Base-by-base conservation (phyloP, 2,797 vertebrate genomes). In the Esox lucius region DNA sequence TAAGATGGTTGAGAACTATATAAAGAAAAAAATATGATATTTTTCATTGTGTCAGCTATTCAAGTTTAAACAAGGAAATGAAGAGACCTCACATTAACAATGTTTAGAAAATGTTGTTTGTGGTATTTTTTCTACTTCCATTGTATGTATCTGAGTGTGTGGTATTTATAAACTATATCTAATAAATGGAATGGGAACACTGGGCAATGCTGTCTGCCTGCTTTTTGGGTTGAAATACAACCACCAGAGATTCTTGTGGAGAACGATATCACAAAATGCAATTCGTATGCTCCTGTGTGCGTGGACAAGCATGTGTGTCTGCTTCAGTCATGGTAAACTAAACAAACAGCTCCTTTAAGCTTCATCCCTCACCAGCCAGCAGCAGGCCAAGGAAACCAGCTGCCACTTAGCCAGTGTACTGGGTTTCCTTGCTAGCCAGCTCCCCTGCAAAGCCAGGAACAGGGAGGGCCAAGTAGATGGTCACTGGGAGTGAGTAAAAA, bases 161-260 rank as follows among this genome's bases (percentile, higher is more conserved):
- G 73, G 86, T 91, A 86, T 93, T 93, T 93, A 92, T 91, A 91
- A 90, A 88, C 49, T 83, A 88, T 91, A 90, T 88, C 84, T 87
- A 93, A 93, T 93, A 93, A 93, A 93, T 86, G 88, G 86, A 91
- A 90, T 89, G 85, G 81, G 86, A 91, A 90, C 85, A 81, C 72
- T 65, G 66, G 53, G n/a, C 11, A 12, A 28, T 39, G 6, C 48
- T 68, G 33, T 81, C 74, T 74, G 70, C 24, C 46, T 78, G 62
- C 1, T 71, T 71, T 39, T 53, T 51, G 16, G 33, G 8, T 71
- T 24, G 42, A 72, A 17, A 65, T 24, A 59, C 16, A 31, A 48
- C 16, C 51, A 42, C 31, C 26, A 51, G 35, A 61, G 5, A 11
- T n/a, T 42, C 16, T 39, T 70, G 42, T 31, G 49, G n/a, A 19